Evolutionary conservation across 2,113 vertebrate genomes (phyloP).

Genomic region (Hypanus sabinus): DNA sequence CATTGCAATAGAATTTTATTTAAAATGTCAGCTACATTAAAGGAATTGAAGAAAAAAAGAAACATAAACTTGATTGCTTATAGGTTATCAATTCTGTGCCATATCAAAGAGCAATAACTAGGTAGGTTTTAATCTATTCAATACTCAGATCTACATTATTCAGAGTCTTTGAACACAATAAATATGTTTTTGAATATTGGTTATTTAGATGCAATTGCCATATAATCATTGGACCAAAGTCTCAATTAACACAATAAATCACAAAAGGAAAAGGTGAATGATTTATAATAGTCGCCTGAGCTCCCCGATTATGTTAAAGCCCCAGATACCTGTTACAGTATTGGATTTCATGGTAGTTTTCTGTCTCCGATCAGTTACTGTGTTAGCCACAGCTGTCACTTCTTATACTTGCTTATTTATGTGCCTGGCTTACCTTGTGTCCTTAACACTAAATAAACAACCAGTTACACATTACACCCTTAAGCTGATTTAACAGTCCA

Average conservation of each 20-base stretch:
- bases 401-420: background rate
- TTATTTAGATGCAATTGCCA: background rate
- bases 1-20: background rate
- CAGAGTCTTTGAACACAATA: background rate
- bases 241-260: background rate
- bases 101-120: background rate
- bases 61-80: background rate
- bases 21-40: background rate
- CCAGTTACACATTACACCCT: background rate
- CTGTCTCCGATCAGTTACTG: background rate
- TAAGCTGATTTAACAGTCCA: background rate
- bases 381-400: background rate
- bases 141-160: background rate
- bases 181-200: slow-evolving; percentile 9
- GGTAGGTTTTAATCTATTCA: background rate
- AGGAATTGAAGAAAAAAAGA: background rate
- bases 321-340: background rate
- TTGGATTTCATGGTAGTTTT: background rate
- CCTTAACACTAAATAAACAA: background rate
- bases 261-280: background rate
- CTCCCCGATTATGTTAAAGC: background rate
- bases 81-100: background rate
- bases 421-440: background rate
- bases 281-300: background rate
- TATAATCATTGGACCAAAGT: background rate